These are phyloP conservation scores for Pedetes capensis DNA, from an alignment of 2,113 vertebrate species.

Conservation along the genomic window DNA sequence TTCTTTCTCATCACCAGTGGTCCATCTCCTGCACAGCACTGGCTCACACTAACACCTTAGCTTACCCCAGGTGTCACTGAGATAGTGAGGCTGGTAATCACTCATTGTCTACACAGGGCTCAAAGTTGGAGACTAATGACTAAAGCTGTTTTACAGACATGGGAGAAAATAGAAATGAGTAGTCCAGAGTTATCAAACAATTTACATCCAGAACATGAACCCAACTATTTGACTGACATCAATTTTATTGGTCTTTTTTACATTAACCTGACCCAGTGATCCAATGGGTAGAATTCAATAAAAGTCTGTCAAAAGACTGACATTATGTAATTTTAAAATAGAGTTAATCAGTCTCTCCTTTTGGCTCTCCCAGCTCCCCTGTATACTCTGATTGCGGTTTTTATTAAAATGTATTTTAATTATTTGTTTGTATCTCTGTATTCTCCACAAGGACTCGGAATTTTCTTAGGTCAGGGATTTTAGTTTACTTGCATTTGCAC, in stretches of 20 bases:
- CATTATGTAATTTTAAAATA: conserved; percentile 66
- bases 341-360: conserved; percentile 57
- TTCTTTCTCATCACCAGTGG: neutral
- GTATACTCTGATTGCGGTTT: neutral
- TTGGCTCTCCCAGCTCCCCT: neutral
- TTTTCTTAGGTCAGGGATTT: conserved; percentile 57
- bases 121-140: neutral
- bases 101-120: neutral
- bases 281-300: conserved; percentile 56
- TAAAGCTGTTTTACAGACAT: neutral
- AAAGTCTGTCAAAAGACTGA: conserved; percentile 68
- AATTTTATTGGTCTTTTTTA: conserved; percentile 53
- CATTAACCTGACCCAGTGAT: conserved; percentile 49
- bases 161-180: neutral
- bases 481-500: neutral
- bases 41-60: neutral
- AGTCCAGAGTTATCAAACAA: neutral
- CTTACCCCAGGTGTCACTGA: neutral
- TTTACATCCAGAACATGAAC: neutral
- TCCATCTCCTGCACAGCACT: neutral
- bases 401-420: conserved; percentile 69
- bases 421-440: conserved; percentile 51
- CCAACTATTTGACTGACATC: conserved; percentile 58
- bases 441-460: conserved; percentile 39
- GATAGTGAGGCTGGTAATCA: neutral